Evolutionary conservation across 2,888 invertebrate genomes (phyloP).

Genomic region (Rhagium mordax): DNA sequence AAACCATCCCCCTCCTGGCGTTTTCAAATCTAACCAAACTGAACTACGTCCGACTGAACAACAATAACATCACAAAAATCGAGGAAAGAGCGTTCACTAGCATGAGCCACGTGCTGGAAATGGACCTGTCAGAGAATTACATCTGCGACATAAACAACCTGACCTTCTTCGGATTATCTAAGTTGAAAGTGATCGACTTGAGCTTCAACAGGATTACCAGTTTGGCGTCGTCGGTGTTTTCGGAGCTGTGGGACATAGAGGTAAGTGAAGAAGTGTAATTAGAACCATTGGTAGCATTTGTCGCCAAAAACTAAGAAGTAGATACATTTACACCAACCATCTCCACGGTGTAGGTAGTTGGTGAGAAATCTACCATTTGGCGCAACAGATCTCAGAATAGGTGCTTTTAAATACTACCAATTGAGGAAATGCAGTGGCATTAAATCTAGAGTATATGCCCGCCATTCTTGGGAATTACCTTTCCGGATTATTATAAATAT

Average conservation of each 20-base stretch:
- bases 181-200: slow-evolving; percentile 82
- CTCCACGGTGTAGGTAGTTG: no score
- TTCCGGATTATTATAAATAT: no score
- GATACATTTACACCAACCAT: no score
- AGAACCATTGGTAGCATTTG: no score
- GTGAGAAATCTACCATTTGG: no score
- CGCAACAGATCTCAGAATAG: no score
- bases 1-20: slow-evolving; percentile 81
- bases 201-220: slow-evolving; percentile 83
- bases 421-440: no score
- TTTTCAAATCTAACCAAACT: slow-evolving; percentile 83
- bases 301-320: no score
- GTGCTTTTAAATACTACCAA: no score
- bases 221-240: slow-evolving; percentile 85
- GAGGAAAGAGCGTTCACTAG: slow-evolving; percentile 88
- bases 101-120: slow-evolving; percentile 81
- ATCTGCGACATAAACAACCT: slow-evolving; percentile 83
- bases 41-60: slow-evolving; percentile 84
- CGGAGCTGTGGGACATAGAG: slow-evolving; percentile 79
- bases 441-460: no score
- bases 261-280: no score
- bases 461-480: no score
- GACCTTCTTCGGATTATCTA: slow-evolving; percentile 84
- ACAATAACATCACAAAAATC: slow-evolving; percentile 87
- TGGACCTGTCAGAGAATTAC: slow-evolving; percentile 87